phyloP scores from a whole-genome alignment of 2,797 vertebrate genomes.

The Stomatorhinus walkeri region DNA sequence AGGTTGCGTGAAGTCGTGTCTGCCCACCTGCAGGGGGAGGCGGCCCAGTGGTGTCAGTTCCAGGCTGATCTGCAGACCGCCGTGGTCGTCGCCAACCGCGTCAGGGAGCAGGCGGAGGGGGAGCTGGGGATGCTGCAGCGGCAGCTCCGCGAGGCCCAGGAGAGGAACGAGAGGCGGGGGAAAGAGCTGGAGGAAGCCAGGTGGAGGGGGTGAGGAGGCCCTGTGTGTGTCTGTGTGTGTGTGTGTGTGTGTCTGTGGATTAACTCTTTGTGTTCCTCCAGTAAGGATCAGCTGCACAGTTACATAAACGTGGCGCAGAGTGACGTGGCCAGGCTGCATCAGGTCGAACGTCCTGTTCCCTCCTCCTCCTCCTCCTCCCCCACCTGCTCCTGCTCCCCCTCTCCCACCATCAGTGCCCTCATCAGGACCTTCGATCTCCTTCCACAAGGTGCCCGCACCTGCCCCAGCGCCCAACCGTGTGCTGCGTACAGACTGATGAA shows the following conservation, averaged over 20 bases:
- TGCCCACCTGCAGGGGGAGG: constrained; percentile 61
- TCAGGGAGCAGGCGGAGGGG: constrained; percentile 78
- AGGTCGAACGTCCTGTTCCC: constrained; percentile 83
- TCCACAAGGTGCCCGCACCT: constrained; percentile 63
- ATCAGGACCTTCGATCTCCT: constrained; percentile 94
- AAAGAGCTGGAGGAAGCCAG: constrained; percentile 77
- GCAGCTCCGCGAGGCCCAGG: constrained; percentile 66
- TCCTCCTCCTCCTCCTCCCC: constrained; percentile 84
- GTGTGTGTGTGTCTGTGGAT: neutral
- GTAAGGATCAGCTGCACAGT: constrained; percentile 83
- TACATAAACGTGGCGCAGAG: constrained; percentile 92
- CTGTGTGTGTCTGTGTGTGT: rapidly evolving
- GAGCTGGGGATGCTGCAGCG: constrained; percentile 74
- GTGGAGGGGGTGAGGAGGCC: constrained; percentile 32
- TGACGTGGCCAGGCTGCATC: constrained; percentile 79
- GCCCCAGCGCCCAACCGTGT: neutral
- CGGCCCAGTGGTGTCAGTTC: constrained; percentile 78
- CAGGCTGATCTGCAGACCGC: constrained; percentile 80
- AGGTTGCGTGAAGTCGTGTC: neutral
- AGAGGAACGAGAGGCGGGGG: constrained; percentile 72
- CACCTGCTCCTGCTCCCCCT: constrained; percentile 77
- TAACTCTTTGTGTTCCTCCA: constrained; percentile 32
- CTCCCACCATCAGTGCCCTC: constrained; percentile 88
- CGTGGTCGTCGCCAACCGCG: constrained; percentile 77
- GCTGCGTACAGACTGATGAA: neutral